Base-by-base conservation (phyloP, 2,113 vertebrate genomes). In the Aspiorhynchus laticeps region DNA sequence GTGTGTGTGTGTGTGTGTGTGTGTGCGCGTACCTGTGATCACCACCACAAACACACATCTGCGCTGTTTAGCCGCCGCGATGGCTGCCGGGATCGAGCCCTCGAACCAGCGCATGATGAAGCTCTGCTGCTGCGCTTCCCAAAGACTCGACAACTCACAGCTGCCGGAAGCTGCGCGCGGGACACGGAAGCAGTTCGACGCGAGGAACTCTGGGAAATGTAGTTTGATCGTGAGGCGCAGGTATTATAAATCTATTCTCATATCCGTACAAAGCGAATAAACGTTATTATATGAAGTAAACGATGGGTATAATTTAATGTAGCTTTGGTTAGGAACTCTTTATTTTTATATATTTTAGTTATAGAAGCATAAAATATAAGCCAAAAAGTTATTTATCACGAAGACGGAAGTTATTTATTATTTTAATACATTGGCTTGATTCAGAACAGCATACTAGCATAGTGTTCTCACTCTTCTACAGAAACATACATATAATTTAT, bases 51-150 rank as follows among this genome's bases (percentile, higher is more conserved):
- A 99, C 26, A 98, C 93, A 4, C 93, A 93, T 89, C 93, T 92
- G 69, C 91, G 95, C 85, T 94, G 95, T 90, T 99, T 98, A 28
- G 97, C 96, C 46, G 93, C 90, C 86, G 93, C 95, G 88, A 99
- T 99, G 89, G 98, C 98, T n/a, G 96, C 96, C 9, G 97, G 95
- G 90, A 99, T 97, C 8, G 96, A 94, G 59, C 97, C 97, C 59
- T 97, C 94, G 90, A 98, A 99, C 98, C 98, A 99, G 90, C 95
- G 90, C 97, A 98, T 97, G 46, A 90, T 91, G n/a, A n/a, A n/a
- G n/a, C 21, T 77, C 38, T 80, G 46, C 83, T 67, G 76, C 74
- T n/a, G 43, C 43, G 19, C 9, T 15, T 81, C 8, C 1, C 3
- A 31, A 6, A 48, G 26, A 82, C 33, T 82, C 63, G 65, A 83